Evolutionary conservation across 2,797 vertebrate genomes (phyloP).

Genomic region (Chelidonichthys spinosus): DNA sequence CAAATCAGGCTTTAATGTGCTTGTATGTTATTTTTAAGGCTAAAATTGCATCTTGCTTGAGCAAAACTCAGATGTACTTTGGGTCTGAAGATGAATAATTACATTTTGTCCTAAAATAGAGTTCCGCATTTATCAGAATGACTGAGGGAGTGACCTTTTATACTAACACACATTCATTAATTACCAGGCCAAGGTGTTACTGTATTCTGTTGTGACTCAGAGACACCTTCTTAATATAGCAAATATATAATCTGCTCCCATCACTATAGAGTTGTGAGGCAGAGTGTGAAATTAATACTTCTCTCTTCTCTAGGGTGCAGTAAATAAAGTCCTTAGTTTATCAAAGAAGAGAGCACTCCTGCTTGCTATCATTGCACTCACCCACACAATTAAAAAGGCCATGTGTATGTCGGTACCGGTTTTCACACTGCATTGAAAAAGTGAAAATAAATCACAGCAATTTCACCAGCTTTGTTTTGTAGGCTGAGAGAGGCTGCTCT

Average conservation of each 20-base stretch:
- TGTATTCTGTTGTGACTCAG: slow-evolving; percentile 59
- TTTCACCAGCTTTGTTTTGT: slow-evolving; percentile 20
- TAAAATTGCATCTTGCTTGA: neutral
- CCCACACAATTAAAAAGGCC: slow-evolving; percentile 58
- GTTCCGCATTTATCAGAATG: slow-evolving; percentile 39
- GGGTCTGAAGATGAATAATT: slow-evolving; percentile 15
- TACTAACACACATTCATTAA: slow-evolving; percentile 53
- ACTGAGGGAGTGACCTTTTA: slow-evolving; percentile 60
- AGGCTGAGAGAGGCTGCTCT: slow-evolving; percentile 15
- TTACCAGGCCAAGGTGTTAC: slow-evolving; percentile 66
- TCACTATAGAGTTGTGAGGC: slow-evolving; percentile 61
- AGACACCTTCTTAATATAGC: slow-evolving; percentile 61
- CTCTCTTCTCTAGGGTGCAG: slow-evolving; percentile 59
- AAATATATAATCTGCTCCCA: slow-evolving; percentile 66
- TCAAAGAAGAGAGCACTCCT: slow-evolving; percentile 46
- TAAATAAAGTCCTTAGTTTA: slow-evolving; percentile 71
- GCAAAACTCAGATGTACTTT: neutral
- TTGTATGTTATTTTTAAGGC: neutral
- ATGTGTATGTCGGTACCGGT: slow-evolving; percentile 38
- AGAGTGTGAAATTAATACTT: slow-evolving; percentile 80
- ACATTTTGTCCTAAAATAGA: slow-evolving; percentile 18
- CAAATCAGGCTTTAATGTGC: slow-evolving; percentile 3
- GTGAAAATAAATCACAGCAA: slow-evolving; percentile 50
- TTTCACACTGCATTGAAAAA: slow-evolving; percentile 52
- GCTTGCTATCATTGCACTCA: slow-evolving; percentile 56